Conservation (phyloP, 2,113 vertebrate species). For the Hippoglossus stenolepis region DNA sequence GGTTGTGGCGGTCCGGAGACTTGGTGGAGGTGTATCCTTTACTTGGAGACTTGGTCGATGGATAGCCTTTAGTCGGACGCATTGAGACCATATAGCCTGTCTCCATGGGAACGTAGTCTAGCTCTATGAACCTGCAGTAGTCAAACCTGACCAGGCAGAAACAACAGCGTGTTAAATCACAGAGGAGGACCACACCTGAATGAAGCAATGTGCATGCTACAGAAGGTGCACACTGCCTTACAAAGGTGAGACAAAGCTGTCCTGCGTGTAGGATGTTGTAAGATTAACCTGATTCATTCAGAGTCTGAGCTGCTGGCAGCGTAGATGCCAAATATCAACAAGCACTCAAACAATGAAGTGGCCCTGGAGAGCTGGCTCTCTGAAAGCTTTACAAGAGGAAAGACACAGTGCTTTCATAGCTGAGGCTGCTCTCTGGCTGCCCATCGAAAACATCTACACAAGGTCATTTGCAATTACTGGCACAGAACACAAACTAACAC, state of each 20-base stretch:
- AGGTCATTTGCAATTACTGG: constrained; percentile 1
- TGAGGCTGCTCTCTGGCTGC: constrained; percentile 9
- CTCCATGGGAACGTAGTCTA: constrained; percentile 87
- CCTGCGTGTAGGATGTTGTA: not conserved
- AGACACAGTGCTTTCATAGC: not conserved
- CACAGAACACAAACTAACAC: not conserved
- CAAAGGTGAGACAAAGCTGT: not conserved
- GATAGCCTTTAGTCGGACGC: constrained; percentile 83
- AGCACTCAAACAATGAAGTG: constrained; percentile 38
- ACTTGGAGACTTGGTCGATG: constrained; percentile 73
- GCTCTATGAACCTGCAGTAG: constrained; percentile 87
- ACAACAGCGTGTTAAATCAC: constrained; percentile 75
- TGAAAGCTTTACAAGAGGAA: not conserved
- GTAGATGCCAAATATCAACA: constrained; percentile 27
- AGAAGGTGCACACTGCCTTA: not conserved
- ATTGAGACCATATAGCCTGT: constrained; percentile 85
- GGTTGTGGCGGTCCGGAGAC: constrained; percentile 80
- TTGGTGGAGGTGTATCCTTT: constrained; percentile 78
- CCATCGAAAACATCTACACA: not conserved
- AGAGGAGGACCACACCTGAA: constrained; percentile 39
- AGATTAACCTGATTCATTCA: constrained; percentile 7
- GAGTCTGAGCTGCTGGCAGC: constrained; percentile 13
- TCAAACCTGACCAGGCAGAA: constrained; percentile 84
- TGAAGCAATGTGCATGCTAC: constrained; percentile 3
- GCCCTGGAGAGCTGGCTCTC: constrained; percentile 14